phyloP scores from a whole-genome alignment of 2,113 vertebrate genomes.

The Mirza zaza region DNA sequence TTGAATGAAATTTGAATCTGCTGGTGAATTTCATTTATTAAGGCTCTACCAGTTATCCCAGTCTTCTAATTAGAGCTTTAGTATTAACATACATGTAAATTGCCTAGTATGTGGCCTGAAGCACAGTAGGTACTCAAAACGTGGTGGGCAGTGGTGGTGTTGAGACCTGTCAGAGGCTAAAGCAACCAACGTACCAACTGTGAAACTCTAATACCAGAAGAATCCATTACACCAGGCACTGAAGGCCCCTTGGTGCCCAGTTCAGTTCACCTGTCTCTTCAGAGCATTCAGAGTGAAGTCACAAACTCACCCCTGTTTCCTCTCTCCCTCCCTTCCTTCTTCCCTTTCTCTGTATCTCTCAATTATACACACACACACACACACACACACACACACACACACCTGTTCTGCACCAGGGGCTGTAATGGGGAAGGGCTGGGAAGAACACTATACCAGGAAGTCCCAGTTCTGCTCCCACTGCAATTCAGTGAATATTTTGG shows the following conservation, averaged over 20 bases:
- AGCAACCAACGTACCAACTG: not conserved
- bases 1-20: not conserved
- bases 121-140: not conserved
- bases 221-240: not conserved
- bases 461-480: not conserved
- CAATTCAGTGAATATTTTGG: not conserved
- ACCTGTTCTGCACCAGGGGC: not conserved
- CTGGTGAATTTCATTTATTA: not conserved
- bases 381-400: not conserved
- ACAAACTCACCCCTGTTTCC: not conserved
- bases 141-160: not conserved
- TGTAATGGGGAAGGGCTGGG: not conserved
- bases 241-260: not conserved
- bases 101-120: not conserved
- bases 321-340: not conserved
- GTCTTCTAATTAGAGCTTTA: not conserved
- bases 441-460: not conserved
- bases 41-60: not conserved
- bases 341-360: not conserved
- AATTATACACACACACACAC: not conserved
- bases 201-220: not conserved
- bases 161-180: not conserved
- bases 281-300: not conserved
- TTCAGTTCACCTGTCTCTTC: not conserved
- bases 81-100: not conserved